These are phyloP conservation scores for Drosophila mayaguana DNA, from an alignment of 2,888 invertebrate genomes.

Conservation along the genomic window DNA sequence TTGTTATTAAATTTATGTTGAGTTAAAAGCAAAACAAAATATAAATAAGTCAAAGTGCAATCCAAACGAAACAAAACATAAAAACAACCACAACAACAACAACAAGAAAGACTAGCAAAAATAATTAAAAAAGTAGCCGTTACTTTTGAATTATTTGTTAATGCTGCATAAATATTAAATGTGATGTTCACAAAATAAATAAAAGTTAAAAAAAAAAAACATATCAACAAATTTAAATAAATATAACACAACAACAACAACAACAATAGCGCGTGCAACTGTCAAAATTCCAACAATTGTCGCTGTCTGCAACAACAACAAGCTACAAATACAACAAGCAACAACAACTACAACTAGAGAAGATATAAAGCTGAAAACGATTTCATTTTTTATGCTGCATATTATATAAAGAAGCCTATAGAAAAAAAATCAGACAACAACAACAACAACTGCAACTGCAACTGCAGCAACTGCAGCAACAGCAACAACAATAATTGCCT, in stretches of 20 bases:
- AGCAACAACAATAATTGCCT: conserved; percentile 65
- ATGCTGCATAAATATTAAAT: conserved; percentile 54
- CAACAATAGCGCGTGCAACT: conserved; percentile 45
- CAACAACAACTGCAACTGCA: conserved; percentile 37
- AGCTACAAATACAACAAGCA: conserved; percentile 12
- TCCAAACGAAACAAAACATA: conserved; percentile 52
- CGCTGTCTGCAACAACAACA: conserved; percentile 53
- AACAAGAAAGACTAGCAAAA: conserved; percentile 52
- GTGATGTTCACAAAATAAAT: conserved; percentile 61
- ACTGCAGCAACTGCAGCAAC: conserved; percentile 36
- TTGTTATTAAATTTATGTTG: conserved; percentile 81
- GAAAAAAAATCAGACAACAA: conserved; percentile 5
- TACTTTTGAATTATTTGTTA: conserved; percentile 80
- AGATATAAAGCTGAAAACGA: conserved; percentile 45
- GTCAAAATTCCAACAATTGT: conserved; percentile 64
- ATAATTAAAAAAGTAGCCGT: conserved; percentile 79
- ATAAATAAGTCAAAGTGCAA: conserved; percentile 72
- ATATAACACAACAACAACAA: conserved; percentile 50
- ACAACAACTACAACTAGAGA: conserved; percentile 8
- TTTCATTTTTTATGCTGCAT: conserved; percentile 71
- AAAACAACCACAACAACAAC: conserved; percentile 28
- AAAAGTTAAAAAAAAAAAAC: conserved; percentile 55
- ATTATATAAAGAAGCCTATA: conserved; percentile 60
- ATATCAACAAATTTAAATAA: conserved; percentile 59
- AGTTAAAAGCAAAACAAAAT: conserved; percentile 58